Evolutionary conservation across 2,888 invertebrate species (phyloP), one percentile per base, ranked within the genome.

Genomic region (Hyalella azteca): DNA sequence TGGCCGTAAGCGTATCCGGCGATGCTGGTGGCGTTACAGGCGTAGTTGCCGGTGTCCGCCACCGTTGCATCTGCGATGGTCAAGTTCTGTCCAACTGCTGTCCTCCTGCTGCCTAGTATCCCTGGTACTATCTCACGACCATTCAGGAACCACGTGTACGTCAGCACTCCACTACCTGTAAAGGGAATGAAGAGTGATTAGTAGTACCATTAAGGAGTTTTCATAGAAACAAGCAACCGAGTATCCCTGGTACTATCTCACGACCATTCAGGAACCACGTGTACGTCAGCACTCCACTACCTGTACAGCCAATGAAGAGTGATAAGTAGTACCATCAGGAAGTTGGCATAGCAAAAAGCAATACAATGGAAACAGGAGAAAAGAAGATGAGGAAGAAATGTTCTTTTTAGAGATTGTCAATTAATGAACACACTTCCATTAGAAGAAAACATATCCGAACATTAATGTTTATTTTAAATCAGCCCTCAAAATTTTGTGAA

Each of bases 1-100:
- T 99, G 98, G 88, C 95, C 95, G 89, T 97, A 99, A 41, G 97
- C 95, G 89, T 98, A 98, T 41, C 98, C 98, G 85, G 96, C 91
- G n/a, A 94, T 94, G 88, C 98, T 99, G 87, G 97, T 96, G 11
- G 98, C 98, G 90, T 99, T 99, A 89, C 99, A 99, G 82, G 98
- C 98, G 87, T 98, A 97, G 89, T 98, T 98, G 85, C 96, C 96
- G 1, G 96, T 97, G 88, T 98, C 97, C 76, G 91, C 91, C 88
- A 95, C 95, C 76, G 91, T 90, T 80, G 98, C 89, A 85, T 92
- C 92, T 19, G 91, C 91, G 86, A 97, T 94, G 50, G 92, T 89
- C 85, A 97, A 94, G 78, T 91, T 91, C 87, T 94, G 94, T 13
- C 87, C 87, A 15, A 92, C 89, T 1, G 91, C 40, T 26, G 41